These are phyloP conservation scores for Philaenus spumarius DNA, from an alignment of 1,140 invertebrate genomes.

Conservation along the genomic window DNA sequence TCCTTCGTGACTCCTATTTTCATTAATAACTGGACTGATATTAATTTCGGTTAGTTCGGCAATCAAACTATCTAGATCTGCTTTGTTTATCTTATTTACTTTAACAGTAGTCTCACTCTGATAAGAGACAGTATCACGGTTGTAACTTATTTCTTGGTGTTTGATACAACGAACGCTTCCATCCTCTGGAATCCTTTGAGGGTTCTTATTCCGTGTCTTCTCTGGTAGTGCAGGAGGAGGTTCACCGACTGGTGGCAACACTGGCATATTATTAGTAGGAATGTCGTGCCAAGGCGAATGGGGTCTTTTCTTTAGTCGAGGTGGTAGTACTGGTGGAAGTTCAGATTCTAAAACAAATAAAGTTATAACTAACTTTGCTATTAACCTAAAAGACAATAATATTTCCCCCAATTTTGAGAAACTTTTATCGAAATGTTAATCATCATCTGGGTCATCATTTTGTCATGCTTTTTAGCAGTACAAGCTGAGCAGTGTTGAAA, in stretches of 20 bases:
- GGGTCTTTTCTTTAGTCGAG: conserved; percentile 9
- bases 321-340: conserved; percentile 6
- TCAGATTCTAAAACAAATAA: not conserved
- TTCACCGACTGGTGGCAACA: conserved; percentile 3
- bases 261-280: conserved; percentile 15
- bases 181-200: conserved; percentile 11
- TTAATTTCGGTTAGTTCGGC: conserved; percentile 11
- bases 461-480: no score
- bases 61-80: conserved; percentile 12
- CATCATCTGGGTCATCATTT: no score
- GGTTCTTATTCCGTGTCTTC: conserved; percentile 18
- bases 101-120: not conserved
- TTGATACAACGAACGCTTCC: not conserved
- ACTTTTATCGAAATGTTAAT: no score
- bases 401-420: no score
- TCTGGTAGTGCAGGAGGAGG: conserved; percentile 15
- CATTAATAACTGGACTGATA: no score
- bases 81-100: not conserved
- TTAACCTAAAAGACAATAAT: no score
- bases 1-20: no score
- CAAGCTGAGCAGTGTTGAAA: not conserved
- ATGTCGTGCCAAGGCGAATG: conserved; percentile 25
- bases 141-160: not conserved
- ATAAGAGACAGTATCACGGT: not conserved
- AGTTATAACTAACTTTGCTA: no score